Evolutionary conservation across 2,888 invertebrate species (phyloP), one percentile per base, ranked within the genome.

Genomic region (Plutella xylostella): DNA sequence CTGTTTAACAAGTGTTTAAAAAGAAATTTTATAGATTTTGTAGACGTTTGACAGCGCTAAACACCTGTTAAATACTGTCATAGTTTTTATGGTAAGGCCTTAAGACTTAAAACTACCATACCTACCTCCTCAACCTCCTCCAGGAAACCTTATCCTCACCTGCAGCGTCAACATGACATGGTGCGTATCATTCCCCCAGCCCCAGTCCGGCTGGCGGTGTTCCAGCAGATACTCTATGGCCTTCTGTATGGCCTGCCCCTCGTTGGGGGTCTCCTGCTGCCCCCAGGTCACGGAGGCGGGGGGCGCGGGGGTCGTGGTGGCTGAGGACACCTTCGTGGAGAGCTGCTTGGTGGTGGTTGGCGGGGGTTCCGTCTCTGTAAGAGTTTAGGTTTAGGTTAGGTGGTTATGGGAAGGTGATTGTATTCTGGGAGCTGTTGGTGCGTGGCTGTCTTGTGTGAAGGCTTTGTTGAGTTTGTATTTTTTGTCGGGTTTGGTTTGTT

Each of bases 141-240:
- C n/a, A n/a, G n/a, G n/a, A n/a, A n/a, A n/a, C n/a, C n/a, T n/a
- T n/a, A 31, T 64, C 33, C 77, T 78, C 56, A 92, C 86, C 73
- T 93, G 91, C 46, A 94, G 85, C 25, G 94, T 92, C 34, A 93
- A 85, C 62, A 94, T 87, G 2, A 92, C 93, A 59, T 91, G 90
- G 51, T 94, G 91, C 0, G 94, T 94, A 60, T 93, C 93, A 57
- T 92, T 92, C 30, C 89, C 90, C 92, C 93, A 94, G 4, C 93
- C 93, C 86, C 90, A 92, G 64, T 93, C 91, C 2, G 86, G 79
- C 55, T 89, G 89, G 19, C 93, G 86, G 56, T 92, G 91, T 54
- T 88, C 87, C 61, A 90, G 85, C 18, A 93, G 73, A 87, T 92
- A 93, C 54, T 90, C 87, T 46, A 92, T 72, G 1, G 93, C 93